These are phyloP conservation scores for Callinectes sapidus DNA, from an alignment of 2,888 invertebrate genomes.

Conservation along the genomic window DNA sequence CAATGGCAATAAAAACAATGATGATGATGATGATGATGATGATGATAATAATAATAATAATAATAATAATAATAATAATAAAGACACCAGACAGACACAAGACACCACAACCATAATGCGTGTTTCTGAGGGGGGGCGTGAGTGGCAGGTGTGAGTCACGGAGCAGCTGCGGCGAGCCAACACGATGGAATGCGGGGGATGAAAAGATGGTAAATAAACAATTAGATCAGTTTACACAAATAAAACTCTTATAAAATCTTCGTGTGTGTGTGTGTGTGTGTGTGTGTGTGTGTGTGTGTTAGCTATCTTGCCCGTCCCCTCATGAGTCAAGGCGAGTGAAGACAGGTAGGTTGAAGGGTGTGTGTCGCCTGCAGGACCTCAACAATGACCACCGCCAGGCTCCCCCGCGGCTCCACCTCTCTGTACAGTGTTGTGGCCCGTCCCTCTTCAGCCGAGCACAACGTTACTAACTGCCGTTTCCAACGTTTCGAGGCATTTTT, in stretches of 20 bases:
- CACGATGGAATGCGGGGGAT: background rate
- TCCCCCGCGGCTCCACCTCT: background rate
- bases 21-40: too few species aligned
- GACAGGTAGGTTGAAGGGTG: background rate
- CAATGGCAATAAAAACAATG: too few species aligned
- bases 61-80: too few species aligned
- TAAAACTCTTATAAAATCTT: background rate
- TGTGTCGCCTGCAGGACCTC: background rate
- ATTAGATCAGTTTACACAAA: slow-evolving; percentile 5
- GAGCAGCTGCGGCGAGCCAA: background rate
- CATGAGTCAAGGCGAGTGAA: background rate
- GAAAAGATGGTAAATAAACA: slow-evolving; percentile 4
- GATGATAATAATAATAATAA: too few species aligned
- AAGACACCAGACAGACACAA: too few species aligned
- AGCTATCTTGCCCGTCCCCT: background rate
- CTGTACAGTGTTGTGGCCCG: background rate
- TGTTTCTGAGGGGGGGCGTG: background rate
- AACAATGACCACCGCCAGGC: background rate
- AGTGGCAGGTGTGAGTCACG: background rate
- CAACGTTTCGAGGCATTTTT: too few species aligned
- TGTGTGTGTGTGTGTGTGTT: slow-evolving; percentile 20
- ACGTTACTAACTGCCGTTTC: background rate
- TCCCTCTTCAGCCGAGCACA: background rate
- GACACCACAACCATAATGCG: background rate
- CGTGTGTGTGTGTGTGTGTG: slow-evolving; percentile 5